These are phyloP conservation scores for Intellagama lesueurii DNA, from an alignment of 2,797 vertebrate species.

Conservation along the genomic window DNA sequence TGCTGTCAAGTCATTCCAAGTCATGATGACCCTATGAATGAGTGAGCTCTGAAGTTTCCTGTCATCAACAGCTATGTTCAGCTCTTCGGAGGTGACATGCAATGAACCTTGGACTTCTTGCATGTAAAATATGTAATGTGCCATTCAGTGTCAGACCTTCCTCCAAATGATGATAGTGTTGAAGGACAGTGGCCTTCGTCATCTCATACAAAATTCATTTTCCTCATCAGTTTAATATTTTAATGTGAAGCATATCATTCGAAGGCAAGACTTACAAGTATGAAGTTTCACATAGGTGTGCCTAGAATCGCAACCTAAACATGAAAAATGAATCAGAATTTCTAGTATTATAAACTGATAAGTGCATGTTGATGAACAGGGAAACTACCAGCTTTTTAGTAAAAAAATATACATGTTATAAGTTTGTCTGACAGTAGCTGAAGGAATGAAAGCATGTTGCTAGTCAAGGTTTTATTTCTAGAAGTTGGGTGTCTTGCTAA, in stretches of 20 bases:
- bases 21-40: neutral
- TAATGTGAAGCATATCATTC: neutral
- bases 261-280: neutral
- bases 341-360: constrained; percentile 57
- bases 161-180: neutral
- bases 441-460: constrained; percentile 69
- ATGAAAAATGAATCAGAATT: constrained; percentile 41
- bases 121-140: neutral
- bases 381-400: constrained; percentile 57
- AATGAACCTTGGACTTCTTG: neutral
- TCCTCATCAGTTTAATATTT: neutral
- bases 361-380: constrained; percentile 53
- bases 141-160: neutral
- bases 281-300: neutral
- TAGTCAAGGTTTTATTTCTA: constrained; percentile 70
- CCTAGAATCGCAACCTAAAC: constrained; percentile 30
- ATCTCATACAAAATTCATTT: neutral
- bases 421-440: constrained; percentile 65
- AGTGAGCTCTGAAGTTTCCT: no score
- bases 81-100: neutral
- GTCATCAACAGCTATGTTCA: no score
- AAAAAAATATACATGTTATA: constrained; percentile 56
- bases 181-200: neutral
- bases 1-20: neutral
- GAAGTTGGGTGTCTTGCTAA: constrained; percentile 73